Evolutionary conservation across 1,140 invertebrate species (phyloP).

Genomic region (Arion vulgaris): DNA sequence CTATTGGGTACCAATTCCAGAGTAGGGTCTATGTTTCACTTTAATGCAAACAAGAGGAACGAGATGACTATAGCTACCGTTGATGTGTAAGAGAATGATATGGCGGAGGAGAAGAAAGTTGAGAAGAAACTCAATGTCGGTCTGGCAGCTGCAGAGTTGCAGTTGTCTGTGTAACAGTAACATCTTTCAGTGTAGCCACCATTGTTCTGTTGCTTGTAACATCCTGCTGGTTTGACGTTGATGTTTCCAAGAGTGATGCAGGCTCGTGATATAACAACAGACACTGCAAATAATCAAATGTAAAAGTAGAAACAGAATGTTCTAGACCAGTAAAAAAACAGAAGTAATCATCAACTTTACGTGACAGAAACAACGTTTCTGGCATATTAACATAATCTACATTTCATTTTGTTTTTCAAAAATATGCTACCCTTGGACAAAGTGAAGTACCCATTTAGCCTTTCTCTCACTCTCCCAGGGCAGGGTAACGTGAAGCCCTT

Average conservation of each 20-base stretch:
- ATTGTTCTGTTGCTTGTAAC: constrained; percentile 44
- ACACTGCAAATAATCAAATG: constrained; percentile 26
- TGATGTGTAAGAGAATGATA: neutral
- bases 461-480: too few relatives aligned
- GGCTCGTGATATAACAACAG: constrained; percentile 38
- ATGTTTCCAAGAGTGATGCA: constrained; percentile 29
- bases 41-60: neutral
- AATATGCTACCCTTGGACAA: too few relatives aligned
- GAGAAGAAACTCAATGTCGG: neutral
- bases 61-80: neutral
- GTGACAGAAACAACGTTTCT: too few relatives aligned
- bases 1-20: neutral
- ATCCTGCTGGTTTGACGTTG: constrained; percentile 19
- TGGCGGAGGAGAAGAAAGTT: too few relatives aligned
- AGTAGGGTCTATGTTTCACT: neutral
- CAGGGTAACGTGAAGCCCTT: too few relatives aligned
- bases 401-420: too few relatives aligned
- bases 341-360: too few relatives aligned
- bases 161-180: constrained; percentile 45
- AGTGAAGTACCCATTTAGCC: too few relatives aligned
- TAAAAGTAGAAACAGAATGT: too few relatives aligned
- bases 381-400: too few relatives aligned
- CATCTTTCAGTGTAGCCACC: constrained; percentile 47
- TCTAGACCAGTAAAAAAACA: too few relatives aligned
- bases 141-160: constrained; percentile 30